phyloP scores from a whole-genome alignment of 2,888 invertebrate genomes.

The Dryomyza anilis region DNA sequence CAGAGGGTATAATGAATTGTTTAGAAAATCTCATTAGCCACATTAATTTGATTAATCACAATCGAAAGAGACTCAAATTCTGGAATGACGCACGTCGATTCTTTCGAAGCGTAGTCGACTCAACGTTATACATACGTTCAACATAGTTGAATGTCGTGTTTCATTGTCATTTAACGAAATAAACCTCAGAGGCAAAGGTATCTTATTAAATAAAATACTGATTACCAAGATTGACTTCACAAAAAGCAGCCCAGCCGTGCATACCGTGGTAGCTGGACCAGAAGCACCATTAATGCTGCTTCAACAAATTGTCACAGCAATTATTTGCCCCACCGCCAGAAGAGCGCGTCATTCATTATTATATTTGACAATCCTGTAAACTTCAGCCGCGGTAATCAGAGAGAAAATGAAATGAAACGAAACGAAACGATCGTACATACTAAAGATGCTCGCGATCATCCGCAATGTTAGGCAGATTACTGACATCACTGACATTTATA shows the following conservation, averaged over 20 bases:
- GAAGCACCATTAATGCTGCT: neutral
- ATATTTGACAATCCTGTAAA: slow-evolving; percentile 36
- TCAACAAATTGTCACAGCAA: neutral
- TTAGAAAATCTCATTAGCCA: too few species aligned
- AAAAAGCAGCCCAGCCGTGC: slow-evolving; percentile 33
- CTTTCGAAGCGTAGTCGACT: slow-evolving; percentile 31
- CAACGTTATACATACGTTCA: slow-evolving; percentile 38
- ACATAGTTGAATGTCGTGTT: slow-evolving; percentile 40
- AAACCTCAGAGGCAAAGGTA: neutral
- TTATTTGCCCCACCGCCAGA: slow-evolving; percentile 17
- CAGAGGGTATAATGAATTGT: too few species aligned
- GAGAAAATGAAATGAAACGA: neutral
- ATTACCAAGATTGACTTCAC: slow-evolving; percentile 29
- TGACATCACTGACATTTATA: slow-evolving; percentile 39
- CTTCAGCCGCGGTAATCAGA: neutral
- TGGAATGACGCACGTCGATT: neutral
- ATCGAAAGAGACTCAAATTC: neutral
- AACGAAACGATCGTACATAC: slow-evolving; percentile 11
- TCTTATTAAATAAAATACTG: slow-evolving; percentile 24
- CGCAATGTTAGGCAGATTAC: slow-evolving; percentile 39
- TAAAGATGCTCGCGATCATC: slow-evolving; percentile 39
- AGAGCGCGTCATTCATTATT: slow-evolving; percentile 38
- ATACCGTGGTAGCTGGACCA: neutral
- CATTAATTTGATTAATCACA: neutral
- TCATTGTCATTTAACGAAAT: slow-evolving; percentile 35